phyloP scores from a whole-genome alignment of 2,113 vertebrate species.

The Lophura nycthemera region DNA sequence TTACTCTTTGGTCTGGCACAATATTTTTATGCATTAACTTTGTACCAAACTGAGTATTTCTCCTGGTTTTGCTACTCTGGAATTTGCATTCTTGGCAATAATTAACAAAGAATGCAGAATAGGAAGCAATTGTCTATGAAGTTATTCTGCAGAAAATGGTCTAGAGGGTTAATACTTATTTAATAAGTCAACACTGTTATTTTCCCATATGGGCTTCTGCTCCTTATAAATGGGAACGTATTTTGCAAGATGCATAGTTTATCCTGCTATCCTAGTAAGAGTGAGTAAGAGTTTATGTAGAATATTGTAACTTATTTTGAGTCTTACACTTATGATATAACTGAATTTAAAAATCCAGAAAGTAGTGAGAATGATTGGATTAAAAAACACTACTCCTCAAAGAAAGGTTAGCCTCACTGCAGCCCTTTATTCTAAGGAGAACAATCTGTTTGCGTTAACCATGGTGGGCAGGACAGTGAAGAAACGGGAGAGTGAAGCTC shows the following conservation, averaged over 20 bases:
- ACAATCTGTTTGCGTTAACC: neutral
- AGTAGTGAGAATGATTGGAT: neutral
- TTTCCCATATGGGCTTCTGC: neutral
- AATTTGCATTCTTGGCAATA: neutral
- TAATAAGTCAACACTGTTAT: neutral
- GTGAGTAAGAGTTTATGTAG: neutral
- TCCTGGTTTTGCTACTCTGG: neutral
- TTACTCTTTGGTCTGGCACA: neutral
- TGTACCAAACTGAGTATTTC: neutral
- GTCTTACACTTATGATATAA: neutral
- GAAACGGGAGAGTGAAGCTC: neutral
- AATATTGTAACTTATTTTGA: neutral
- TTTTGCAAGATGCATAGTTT: neutral
- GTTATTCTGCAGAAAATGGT: neutral
- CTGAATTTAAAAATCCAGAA: neutral
- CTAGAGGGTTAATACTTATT: neutral
- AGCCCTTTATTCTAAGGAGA: neutral
- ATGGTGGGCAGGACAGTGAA: neutral
- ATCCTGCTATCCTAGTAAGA: neutral
- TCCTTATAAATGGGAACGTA: neutral
- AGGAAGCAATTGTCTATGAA: neutral
- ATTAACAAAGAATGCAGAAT: neutral
- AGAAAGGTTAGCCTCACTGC: neutral
- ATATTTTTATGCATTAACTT: neutral
- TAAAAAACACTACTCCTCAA: neutral